A percentile compares a stretch with the other conserved stretches of the same genome.
Conservation (phyloP, 2,888 invertebrate genomes). For the Colletes collaris region DNA sequence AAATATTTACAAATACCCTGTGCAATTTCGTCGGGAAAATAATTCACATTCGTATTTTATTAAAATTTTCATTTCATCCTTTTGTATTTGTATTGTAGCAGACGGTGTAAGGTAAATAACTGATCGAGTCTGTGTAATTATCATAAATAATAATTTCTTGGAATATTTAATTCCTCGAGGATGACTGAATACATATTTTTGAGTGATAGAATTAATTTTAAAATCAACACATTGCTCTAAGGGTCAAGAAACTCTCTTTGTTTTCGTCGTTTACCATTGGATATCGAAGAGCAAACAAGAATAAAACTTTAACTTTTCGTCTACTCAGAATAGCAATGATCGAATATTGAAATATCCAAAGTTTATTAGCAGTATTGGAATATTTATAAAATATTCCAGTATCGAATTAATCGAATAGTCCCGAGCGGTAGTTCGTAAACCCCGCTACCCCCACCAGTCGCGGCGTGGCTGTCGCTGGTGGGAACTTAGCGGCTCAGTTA, state of each 20-base stretch:
- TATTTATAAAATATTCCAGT: too few relatives aligned
- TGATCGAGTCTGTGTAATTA: background rate
- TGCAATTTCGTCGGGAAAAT: background rate
- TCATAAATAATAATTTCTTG: background rate
- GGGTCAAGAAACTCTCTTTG: too few relatives aligned
- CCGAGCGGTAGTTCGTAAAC: constrained; percentile 23
- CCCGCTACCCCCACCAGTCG: constrained; percentile 31
- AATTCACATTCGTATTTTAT: background rate
- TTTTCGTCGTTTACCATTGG: too few relatives aligned
- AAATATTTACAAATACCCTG: background rate
- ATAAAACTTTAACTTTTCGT: too few relatives aligned
- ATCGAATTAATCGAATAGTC: too few relatives aligned
- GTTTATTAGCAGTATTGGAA: too few relatives aligned
- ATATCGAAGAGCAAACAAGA: too few relatives aligned
- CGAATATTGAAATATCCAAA: too few relatives aligned
- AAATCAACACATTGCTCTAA: too few relatives aligned
- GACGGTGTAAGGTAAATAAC: background rate
- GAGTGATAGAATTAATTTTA: too few relatives aligned
- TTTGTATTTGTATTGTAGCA: background rate
- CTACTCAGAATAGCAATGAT: too few relatives aligned
- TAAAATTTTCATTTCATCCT: background rate
- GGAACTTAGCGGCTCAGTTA: constrained; percentile 36
- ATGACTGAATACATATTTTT: too few relatives aligned
- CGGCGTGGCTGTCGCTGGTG: constrained; percentile 3
- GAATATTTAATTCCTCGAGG: background rate